Conservation (phyloP, 2,888 invertebrate species). For the Slavum lentiscoides region DNA sequence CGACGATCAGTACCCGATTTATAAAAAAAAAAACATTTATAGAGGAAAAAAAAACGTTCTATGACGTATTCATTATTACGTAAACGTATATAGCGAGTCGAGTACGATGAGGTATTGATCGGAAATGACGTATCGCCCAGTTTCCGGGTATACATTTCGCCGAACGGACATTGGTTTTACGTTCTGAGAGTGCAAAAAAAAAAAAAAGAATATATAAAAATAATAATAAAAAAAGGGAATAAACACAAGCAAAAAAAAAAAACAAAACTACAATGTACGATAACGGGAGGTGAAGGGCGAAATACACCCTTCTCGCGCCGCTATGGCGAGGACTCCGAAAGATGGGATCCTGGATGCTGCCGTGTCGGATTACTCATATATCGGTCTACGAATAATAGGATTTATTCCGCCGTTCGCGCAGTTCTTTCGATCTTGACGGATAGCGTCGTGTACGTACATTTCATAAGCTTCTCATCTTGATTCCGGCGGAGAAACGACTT, state of each 20-base stretch:
- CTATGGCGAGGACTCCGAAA: no score
- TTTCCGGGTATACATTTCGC: not conserved
- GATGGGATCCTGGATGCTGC: conserved; percentile 23
- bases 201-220: no score
- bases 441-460: conserved; percentile 27
- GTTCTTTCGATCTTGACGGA: conserved; percentile 46
- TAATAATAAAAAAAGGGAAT: no score
- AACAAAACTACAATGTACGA: conserved; percentile 15
- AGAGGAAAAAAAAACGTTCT: no score
- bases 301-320: not conserved
- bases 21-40: no score
- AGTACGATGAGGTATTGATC: no score
- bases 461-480: conserved; percentile 22
- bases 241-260: not conserved
- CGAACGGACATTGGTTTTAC: not conserved
- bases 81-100: no score
- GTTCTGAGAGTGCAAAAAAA: no score
- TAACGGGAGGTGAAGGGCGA: not conserved
- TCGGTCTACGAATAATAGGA: conserved; percentile 53
- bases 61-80: no score
- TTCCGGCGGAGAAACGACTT: conserved; percentile 16
- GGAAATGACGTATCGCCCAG: no score
- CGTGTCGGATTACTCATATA: conserved; percentile 48
- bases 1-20: no score
- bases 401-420: conserved; percentile 43